These are phyloP conservation scores for Puntigrus tetrazona DNA, from an alignment of 2,113 vertebrate species.

Conservation along the genomic window DNA sequence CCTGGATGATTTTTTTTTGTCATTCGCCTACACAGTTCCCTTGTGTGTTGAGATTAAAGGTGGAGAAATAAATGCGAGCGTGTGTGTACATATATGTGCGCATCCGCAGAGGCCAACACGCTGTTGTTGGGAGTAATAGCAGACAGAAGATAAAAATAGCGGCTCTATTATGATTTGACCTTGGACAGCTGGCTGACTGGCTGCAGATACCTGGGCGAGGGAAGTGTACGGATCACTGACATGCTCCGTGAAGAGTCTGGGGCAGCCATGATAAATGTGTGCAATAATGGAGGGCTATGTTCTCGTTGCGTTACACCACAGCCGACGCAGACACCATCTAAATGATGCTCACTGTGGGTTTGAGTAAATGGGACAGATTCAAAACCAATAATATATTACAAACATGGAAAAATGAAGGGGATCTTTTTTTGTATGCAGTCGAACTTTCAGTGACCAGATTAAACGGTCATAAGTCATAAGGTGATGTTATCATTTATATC, in stretches of 20 bases:
- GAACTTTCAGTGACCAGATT: neutral
- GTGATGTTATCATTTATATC: neutral
- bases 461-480: neutral
- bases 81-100: constrained; percentile 12
- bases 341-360: neutral
- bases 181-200: constrained; percentile 55
- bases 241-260: constrained; percentile 20
- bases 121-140: constrained; percentile 45
- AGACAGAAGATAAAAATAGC: constrained; percentile 59
- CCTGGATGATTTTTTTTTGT: neutral
- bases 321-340: neutral
- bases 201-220: constrained; percentile 31
- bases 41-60: constrained; percentile 6
- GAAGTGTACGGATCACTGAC: constrained; percentile 45
- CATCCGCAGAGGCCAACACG: neutral
- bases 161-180: constrained; percentile 58
- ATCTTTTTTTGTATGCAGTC: neutral
- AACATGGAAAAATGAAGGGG: neutral
- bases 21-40: neutral
- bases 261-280: constrained; percentile 45
- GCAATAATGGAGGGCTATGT: constrained; percentile 25
- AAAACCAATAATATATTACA: constrained; percentile 21
- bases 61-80: neutral
- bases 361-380: constrained; percentile 10
- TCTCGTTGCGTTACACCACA: neutral